Conservation (phyloP, 2,113 vertebrate species). For the Taurulus bubalis region DNA sequence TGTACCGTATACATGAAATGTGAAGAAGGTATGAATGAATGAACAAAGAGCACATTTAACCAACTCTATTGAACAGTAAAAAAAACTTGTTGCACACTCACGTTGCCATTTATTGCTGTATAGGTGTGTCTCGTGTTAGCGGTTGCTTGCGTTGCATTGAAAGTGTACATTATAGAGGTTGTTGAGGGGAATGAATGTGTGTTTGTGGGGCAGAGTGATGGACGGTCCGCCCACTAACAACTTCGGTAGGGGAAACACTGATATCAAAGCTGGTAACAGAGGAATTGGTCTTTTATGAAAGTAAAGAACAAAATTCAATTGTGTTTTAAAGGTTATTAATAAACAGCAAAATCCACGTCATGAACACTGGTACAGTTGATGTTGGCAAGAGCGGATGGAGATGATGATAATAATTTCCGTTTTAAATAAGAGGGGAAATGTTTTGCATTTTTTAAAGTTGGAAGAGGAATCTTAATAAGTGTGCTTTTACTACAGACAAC, state of each 20-base stretch:
- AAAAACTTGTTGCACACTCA: background rate
- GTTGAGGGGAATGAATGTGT: background rate
- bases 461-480: background rate
- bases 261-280: conserved; percentile 16
- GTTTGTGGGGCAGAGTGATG: background rate
- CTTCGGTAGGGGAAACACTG: conserved; percentile 33
- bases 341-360: background rate
- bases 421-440: background rate
- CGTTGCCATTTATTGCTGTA: background rate
- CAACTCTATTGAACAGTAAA: too few species aligned
- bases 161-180: too few species aligned
- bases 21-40: too few species aligned
- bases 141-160: background rate
- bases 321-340: background rate
- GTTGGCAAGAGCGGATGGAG: background rate
- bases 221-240: background rate
- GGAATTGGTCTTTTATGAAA: conserved; percentile 19
- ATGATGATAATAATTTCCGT: background rate
- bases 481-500: background rate
- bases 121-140: background rate
- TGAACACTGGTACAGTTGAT: background rate
- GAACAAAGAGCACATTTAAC: too few species aligned
- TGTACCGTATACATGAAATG: too few species aligned
- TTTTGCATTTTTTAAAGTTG: too few species aligned
- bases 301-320: background rate